Evolutionary conservation across 2,113 vertebrate species (phyloP), one percentile per base, ranked within the genome.

Genomic region (Saiga tatarica): DNA sequence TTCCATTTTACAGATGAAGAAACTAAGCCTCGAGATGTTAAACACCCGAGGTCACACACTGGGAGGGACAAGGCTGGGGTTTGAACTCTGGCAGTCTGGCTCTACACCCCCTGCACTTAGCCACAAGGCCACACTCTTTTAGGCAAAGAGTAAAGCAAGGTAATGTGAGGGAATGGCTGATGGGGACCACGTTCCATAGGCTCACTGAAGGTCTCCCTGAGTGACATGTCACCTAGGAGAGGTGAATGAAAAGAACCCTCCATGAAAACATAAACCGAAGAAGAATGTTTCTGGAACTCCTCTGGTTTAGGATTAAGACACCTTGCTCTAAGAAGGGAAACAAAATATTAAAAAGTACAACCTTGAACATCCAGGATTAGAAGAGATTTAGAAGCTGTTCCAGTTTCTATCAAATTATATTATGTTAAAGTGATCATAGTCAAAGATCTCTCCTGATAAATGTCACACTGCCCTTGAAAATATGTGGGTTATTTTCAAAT

Each of bases 1-100:
- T 90, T 79, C n/a, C 78, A 62, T 59, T 93, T 92, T 81, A 85
- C 17, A 94, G 52, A 87, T 8, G 36, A 96, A 94, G 45, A 88
- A 86, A 53, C 19, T 67, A 84, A 96, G 53, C 62, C 21, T 42
- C 8, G 39, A 59, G 14, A 91, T 10, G 33, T 87, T 87, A 91
- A 30, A 45, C 36, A 50, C 28, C 33, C 19, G 42, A 0, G 25
- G 17, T 71, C 82, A 91, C 17, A 36, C 2, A 2, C 10, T 52
- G 25, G 50, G 50, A 81, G 45, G 86, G 36, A n/a, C 50, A 76
- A 10, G 91, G 7, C 71, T 45, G 14, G 55, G n/a, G 11, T 79
- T 85, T 82, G 74, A 95, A 15, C 15, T 60, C 85, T 55, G 55
- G 53, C 23, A 42, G 4, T 17, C 96, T 30, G 57, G 50, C 19